A percentile compares a stretch with the other conserved stretches of the same genome.
Evolutionary conservation across 2,888 invertebrate genomes (phyloP).

Genomic region (Diplolepis rosae): DNA sequence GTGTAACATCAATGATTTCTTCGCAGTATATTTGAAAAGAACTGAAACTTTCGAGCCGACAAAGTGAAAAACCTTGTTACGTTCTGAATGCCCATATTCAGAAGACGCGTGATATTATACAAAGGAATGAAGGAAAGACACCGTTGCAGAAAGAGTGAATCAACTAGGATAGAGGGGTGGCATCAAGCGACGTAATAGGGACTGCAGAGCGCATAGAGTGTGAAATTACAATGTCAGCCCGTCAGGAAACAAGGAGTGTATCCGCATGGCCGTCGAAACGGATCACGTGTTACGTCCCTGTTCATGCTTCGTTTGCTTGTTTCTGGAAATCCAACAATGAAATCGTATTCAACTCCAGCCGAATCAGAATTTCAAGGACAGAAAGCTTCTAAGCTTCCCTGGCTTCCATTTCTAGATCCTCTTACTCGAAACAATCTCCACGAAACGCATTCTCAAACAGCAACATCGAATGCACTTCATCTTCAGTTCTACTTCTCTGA

Average conservation of each 20-base stretch:
- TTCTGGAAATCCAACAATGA: slow-evolving; percentile 14
- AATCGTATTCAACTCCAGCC: slow-evolving; percentile 13
- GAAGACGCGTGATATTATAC: not conserved
- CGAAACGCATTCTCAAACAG: too few species aligned
- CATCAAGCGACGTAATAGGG: slow-evolving; percentile 54
- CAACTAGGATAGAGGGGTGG: slow-evolving; percentile 40
- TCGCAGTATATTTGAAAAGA: too few species aligned
- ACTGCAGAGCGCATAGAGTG: slow-evolving; percentile 60
- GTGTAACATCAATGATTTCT: too few species aligned
- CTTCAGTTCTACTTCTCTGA: too few species aligned
- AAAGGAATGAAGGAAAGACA: not conserved
- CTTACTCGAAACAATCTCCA: slow-evolving; percentile 5
- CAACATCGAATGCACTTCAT: too few species aligned
- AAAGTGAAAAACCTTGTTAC: too few species aligned
- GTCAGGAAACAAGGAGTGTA: slow-evolving; percentile 47
- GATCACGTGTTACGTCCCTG: slow-evolving; percentile 52
- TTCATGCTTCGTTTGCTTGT: slow-evolving; percentile 36
- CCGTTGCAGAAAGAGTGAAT: slow-evolving; percentile 7
- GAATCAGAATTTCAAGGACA: slow-evolving; percentile 3
- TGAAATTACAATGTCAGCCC: slow-evolving; percentile 66
- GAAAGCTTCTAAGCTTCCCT: slow-evolving; percentile 16
- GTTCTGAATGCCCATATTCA: not conserved
- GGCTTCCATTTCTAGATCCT: slow-evolving; percentile 1
- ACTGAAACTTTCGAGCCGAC: too few species aligned
- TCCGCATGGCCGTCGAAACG: slow-evolving; percentile 56